Conservation (phyloP, 2,797 vertebrate genomes). For the Notoglanidium macrostoma region DNA sequence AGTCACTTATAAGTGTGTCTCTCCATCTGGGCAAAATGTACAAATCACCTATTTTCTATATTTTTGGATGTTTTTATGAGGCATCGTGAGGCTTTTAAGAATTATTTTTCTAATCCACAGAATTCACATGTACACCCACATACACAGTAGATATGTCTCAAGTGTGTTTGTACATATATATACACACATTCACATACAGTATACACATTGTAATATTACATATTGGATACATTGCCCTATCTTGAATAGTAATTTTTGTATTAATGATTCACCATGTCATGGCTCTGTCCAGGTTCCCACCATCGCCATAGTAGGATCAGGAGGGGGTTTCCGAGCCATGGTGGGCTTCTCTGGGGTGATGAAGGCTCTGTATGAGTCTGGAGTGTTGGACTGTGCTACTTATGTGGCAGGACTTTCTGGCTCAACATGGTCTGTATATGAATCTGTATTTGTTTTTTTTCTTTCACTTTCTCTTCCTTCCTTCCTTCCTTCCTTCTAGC, state of each 20-base stretch:
- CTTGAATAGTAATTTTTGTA: neutral
- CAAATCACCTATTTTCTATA: neutral
- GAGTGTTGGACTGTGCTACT: conserved; percentile 91
- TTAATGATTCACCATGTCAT: neutral
- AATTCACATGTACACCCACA: neutral
- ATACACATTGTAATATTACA: neutral
- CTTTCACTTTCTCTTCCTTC: neutral
- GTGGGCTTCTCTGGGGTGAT: conserved; percentile 95
- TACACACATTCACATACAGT: neutral
- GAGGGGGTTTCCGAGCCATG: conserved; percentile 97
- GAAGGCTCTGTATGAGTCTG: conserved; percentile 95
- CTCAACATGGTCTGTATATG: conserved; percentile 87
- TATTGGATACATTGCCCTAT: neutral
- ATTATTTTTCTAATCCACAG: neutral
- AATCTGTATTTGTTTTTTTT: neutral
- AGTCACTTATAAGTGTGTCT: neutral
- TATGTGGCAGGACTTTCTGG: conserved; percentile 95
- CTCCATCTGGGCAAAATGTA: neutral
- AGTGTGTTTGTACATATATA: neutral
- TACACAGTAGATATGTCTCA: neutral
- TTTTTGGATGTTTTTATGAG: neutral
- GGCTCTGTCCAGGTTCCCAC: conserved; percentile 84
- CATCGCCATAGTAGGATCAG: conserved; percentile 91
- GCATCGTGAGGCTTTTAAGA: neutral
- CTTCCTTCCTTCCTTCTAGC: neutral